Conservation (phyloP, 2,113 vertebrate genomes). For the Aspidoscelis tigris region DNA sequence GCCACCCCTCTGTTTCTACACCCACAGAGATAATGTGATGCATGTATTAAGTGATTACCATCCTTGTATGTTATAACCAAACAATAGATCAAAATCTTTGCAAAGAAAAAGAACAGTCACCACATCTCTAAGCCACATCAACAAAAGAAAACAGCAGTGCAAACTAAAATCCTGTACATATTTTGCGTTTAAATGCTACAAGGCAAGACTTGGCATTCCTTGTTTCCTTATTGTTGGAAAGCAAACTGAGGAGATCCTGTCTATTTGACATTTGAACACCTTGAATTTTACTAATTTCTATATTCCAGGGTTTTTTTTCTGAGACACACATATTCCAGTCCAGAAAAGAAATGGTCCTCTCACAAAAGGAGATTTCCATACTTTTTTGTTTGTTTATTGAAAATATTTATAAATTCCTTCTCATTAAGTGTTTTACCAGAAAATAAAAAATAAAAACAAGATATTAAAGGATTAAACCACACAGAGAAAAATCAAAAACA, state of each 20-base stretch:
- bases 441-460: too few relatives aligned
- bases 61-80: slow-evolving; percentile 72
- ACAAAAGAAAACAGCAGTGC: slow-evolving; percentile 38
- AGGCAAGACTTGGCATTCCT: slow-evolving; percentile 42
- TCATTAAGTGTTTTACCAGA: too few relatives aligned
- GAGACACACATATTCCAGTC: neutral
- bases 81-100: slow-evolving; percentile 67
- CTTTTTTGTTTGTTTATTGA: too few relatives aligned
- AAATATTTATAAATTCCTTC: too few relatives aligned
- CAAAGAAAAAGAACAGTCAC: slow-evolving; percentile 45
- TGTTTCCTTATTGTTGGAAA: slow-evolving; percentile 44
- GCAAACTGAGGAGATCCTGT: slow-evolving; percentile 25
- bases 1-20: slow-evolving; percentile 56
- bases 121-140: slow-evolving; percentile 64
- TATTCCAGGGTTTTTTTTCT: neutral
- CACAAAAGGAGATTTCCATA: too few relatives aligned
- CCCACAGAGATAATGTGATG: slow-evolving; percentile 72
- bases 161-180: slow-evolving; percentile 47
- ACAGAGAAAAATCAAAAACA: too few relatives aligned
- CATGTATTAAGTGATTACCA: slow-evolving; percentile 78
- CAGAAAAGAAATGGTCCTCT: neutral
- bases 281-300: slow-evolving; percentile 38
- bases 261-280: slow-evolving; percentile 24
- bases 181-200: slow-evolving; percentile 42
- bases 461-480: too few relatives aligned